Conservation (phyloP, 2,113 vertebrate genomes). For the Sprattus sprattus region DNA sequence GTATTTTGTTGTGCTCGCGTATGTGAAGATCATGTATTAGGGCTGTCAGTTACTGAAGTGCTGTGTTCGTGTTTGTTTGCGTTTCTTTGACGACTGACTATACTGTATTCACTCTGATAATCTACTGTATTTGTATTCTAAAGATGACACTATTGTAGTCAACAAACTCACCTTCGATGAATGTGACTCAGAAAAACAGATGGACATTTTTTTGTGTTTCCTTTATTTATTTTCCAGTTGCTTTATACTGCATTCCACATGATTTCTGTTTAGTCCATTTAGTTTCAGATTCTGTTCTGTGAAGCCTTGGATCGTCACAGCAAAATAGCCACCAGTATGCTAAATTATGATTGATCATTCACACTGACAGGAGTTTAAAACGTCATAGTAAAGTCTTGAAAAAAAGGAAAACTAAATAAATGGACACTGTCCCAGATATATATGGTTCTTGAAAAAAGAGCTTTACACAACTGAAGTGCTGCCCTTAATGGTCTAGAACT, state of each 20-base stretch:
- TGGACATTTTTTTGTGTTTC: conserved; percentile 1
- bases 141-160: background rate
- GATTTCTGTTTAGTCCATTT: conserved; percentile 3
- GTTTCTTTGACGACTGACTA: background rate
- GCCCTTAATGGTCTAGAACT: too few species aligned
- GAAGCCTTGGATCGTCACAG: conserved; percentile 3
- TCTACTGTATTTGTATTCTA: background rate
- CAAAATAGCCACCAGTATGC: conserved; percentile 36
- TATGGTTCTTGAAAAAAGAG: too few species aligned
- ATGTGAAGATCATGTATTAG: background rate
- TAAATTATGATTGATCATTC: conserved; percentile 33
- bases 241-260: conserved; percentile 20
- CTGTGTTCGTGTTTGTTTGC: background rate
- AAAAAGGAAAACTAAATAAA: background rate
- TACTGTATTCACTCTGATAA: background rate
- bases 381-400: too few species aligned
- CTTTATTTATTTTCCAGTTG: background rate
- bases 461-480: too few species aligned
- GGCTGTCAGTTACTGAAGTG: background rate
- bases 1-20: background rate
- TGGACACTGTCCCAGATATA: background rate
- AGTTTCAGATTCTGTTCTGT: background rate
- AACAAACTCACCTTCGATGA: conserved; percentile 21
- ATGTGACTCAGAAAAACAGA: conserved; percentile 20
- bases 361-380: background rate